Evolutionary conservation across 2,113 vertebrate species (phyloP).

Genomic region (Dolichotis patagonum): DNA sequence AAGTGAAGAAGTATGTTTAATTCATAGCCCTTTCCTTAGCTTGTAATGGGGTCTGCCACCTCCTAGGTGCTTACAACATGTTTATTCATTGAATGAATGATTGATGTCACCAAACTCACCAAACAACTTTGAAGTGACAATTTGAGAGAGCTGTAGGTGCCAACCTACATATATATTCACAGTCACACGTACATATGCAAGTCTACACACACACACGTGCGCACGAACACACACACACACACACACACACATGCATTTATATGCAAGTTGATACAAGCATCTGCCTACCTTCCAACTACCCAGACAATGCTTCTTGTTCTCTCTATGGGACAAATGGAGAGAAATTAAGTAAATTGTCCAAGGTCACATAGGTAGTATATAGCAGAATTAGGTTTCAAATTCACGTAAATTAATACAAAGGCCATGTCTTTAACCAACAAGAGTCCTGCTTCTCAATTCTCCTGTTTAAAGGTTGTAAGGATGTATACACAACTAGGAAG

Average conservation of each 20-base stretch:
- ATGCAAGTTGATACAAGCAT: not conserved
- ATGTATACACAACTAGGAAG: not conserved
- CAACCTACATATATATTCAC: not conserved
- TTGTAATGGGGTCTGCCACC: conserved; percentile 72
- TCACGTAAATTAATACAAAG: not conserved
- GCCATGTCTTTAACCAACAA: not conserved
- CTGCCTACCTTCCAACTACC: not conserved
- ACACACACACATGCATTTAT: not conserved
- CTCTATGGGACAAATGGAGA: not conserved
- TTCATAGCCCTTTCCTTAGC: conserved; percentile 66
- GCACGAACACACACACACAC: not conserved
- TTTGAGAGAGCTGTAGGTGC: not conserved
- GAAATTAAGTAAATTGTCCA: not conserved
- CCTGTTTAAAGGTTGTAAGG: not conserved
- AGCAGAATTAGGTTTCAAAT: conserved; percentile 8
- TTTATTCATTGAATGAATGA: conserved; percentile 77
- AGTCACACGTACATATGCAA: not conserved
- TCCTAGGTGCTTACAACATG: conserved; percentile 66
- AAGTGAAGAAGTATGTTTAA: conserved; percentile 72
- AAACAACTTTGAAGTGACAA: conserved; percentile 55
- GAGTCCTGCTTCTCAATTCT: not conserved
- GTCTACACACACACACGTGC: not conserved
- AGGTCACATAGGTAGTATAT: not conserved
- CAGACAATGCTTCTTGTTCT: not conserved
- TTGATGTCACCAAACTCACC: conserved; percentile 48